phyloP scores from a whole-genome alignment of 2,888 invertebrate genomes.

The Galerucella calmariensis region DNA sequence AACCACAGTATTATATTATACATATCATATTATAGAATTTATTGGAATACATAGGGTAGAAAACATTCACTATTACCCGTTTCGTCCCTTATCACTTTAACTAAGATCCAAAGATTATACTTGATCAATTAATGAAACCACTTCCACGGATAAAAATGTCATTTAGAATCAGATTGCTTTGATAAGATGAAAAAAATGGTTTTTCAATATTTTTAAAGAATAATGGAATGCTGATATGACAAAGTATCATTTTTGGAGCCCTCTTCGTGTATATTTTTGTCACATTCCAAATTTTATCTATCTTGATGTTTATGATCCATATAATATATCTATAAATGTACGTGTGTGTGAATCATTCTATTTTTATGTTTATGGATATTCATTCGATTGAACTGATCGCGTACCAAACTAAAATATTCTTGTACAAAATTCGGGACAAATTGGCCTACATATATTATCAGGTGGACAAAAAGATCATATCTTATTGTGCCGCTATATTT shows the following conservation, averaged over 20 bases:
- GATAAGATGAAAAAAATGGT: not conserved
- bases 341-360: constrained; percentile 34
- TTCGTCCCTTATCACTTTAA: constrained; percentile 51
- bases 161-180: not conserved
- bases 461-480: constrained; percentile 58
- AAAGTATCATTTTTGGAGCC: constrained; percentile 10
- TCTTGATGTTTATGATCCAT: constrained; percentile 52
- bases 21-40: constrained; percentile 54
- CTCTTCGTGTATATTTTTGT: not conserved
- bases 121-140: no score
- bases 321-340: constrained; percentile 30
- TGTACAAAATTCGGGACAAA: constrained; percentile 44
- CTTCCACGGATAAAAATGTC: not conserved
- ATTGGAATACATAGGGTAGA: constrained; percentile 35
- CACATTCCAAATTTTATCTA: constrained; percentile 41
- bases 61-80: constrained; percentile 52
- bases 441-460: constrained; percentile 62
- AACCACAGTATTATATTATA: constrained; percentile 43
- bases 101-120: constrained; percentile 29
- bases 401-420: constrained; percentile 45
- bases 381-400: constrained; percentile 43
- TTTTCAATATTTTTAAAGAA: not conserved
- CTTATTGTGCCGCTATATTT: constrained; percentile 61
- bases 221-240: not conserved
- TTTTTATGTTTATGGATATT: constrained; percentile 32